A percentile compares a stretch with the other conserved stretches of the same genome.
Evolutionary conservation across 2,113 vertebrate species (phyloP).

Genomic region (Beaufortia kweichowensis): DNA sequence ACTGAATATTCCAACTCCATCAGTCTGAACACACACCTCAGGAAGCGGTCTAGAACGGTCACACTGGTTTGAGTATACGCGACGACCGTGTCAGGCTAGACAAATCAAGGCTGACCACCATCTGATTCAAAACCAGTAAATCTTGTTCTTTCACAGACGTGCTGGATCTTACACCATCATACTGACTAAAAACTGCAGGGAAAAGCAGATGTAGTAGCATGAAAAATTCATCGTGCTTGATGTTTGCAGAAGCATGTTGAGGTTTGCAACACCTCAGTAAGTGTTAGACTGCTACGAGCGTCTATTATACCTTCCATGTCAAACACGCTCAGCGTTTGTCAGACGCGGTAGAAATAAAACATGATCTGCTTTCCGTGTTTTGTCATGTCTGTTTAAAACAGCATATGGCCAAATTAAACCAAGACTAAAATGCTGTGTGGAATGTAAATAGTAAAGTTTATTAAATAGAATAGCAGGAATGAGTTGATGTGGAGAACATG

Average conservation of each 20-base stretch:
- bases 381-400: constrained; percentile 29
- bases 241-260: constrained; percentile 49
- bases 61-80: too few species aligned
- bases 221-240: constrained; percentile 56
- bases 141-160: not conserved
- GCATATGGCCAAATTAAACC: constrained; percentile 38
- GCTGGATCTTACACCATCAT: constrained; percentile 22
- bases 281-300: constrained; percentile 22
- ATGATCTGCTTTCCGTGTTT: constrained; percentile 17
- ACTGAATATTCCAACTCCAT: too few species aligned
- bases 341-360: constrained; percentile 34
- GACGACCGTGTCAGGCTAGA: too few species aligned
- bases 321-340: constrained; percentile 29
- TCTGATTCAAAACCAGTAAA: constrained; percentile 29
- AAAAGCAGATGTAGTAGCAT: constrained; percentile 50
- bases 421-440: not conserved
- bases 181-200: constrained; percentile 33
- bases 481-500: not conserved
- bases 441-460: not conserved
- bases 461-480: constrained; percentile 17
- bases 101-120: constrained; percentile 32
- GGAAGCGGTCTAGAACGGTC: too few species aligned
- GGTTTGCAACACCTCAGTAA: constrained; percentile 47
- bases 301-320: constrained; percentile 34
- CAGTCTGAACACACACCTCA: too few species aligned